Base-by-base conservation (phyloP, 2,113 vertebrate genomes). In the Antigone vipio region DNA sequence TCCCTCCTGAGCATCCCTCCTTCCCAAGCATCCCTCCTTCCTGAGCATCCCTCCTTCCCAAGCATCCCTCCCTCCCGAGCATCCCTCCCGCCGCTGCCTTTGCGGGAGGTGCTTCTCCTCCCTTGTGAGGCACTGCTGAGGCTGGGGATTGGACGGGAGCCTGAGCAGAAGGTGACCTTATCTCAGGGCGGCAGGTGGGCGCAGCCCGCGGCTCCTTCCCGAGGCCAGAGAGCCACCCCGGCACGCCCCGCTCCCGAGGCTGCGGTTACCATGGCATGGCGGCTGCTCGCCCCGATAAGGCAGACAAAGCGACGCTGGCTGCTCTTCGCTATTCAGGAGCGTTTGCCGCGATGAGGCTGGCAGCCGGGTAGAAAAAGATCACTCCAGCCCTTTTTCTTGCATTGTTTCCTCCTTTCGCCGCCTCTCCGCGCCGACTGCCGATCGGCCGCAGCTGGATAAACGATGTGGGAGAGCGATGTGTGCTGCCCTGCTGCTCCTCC, bases 401-500 rank as follows among this genome's bases (percentile, higher is more conserved):
- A 21, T 30, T 15, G 7, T 22, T 30, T 56, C 79, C 55, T 52
- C 15, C 55, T 82, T 15, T 20, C 14, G 42, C 69, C 12, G 2
- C 52, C n/a, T 32, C 76, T 35, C 60, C 4, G 9, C 19, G 14
- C 63, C 12, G 32, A 35, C 44, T 23, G 26, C 40, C 4, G 29
- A 45, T 30, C 35, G 9, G 49, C 42, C 22, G 29, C 26, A 21
- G 56, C 79, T 19, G 3, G 59, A 21, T 26, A 44, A 42, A 24
- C 3, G 6, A 73, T 5, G 2, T 0, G 15, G 69, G 45, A 40
- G 52, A 27, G 14, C 11, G 5, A 11, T 11, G 55, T 19, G 38
- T 52, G 1, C 12, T 20, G 29, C 42, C 47, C 30, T 13, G 26
- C 32, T 2, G 8, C 1, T 1, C 30, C 21, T 45, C 49, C 0